phyloP scores from a whole-genome alignment of 2,888 invertebrate genomes.

The Gymnocheta viridis region DNA sequence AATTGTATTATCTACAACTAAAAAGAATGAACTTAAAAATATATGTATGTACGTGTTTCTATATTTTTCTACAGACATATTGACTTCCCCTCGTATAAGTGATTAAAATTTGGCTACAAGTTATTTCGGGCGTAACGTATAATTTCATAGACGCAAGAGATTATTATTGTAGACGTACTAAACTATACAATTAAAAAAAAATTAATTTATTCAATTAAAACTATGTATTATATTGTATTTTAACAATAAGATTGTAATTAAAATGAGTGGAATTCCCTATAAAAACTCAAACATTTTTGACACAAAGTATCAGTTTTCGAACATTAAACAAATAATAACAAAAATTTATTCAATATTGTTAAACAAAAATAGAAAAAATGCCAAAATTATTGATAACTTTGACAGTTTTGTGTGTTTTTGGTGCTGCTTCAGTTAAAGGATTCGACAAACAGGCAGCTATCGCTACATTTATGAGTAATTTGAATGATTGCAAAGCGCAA shows the following conservation, averaged over 20 bases:
- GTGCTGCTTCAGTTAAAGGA: slow-evolving; percentile 51
- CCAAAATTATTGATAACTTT: slow-evolving; percentile 54
- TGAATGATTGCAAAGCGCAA: slow-evolving; percentile 75
- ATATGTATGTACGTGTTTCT: too few relatives aligned
- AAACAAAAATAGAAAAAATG: slow-evolving; percentile 52
- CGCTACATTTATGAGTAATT: slow-evolving; percentile 70
- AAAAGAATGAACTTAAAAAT: too few relatives aligned
- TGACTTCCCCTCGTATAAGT: not conserved
- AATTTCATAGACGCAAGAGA: slow-evolving; percentile 76
- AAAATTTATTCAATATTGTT: not conserved
- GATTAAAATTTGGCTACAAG: slow-evolving; percentile 13
- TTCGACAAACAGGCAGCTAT: slow-evolving; percentile 73
- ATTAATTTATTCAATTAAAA: not conserved
- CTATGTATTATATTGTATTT: not conserved
- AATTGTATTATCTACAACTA: too few relatives aligned
- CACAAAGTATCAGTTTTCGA: slow-evolving; percentile 34
- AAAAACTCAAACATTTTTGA: slow-evolving; percentile 19
- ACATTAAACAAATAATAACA: not conserved
- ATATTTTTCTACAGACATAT: not conserved
- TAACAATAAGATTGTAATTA: slow-evolving; percentile 1
- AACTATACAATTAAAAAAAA: slow-evolving; percentile 6
- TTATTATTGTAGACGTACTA: slow-evolving; percentile 12
- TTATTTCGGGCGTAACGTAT: slow-evolving; percentile 69
- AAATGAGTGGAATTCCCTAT: slow-evolving; percentile 34
- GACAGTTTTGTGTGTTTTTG: slow-evolving; percentile 52